These are phyloP conservation scores for Gobiocypris rarus DNA, from an alignment of 2,113 vertebrate species.

Conservation along the genomic window DNA sequence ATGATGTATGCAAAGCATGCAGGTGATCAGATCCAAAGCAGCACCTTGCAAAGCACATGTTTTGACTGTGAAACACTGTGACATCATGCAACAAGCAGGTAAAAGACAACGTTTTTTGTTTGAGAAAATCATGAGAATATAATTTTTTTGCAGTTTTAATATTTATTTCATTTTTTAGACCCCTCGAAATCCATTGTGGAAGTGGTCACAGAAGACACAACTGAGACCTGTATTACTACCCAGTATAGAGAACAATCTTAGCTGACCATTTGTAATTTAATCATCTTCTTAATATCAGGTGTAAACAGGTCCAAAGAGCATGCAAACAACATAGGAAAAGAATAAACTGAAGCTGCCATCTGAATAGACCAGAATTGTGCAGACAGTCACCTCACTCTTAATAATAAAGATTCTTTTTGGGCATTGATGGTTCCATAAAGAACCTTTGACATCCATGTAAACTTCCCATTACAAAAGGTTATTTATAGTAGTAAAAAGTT, in stretches of 20 bases:
- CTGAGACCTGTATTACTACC: neutral
- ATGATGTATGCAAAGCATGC: neutral
- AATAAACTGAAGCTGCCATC: neutral
- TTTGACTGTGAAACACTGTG: neutral
- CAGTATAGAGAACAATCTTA: neutral
- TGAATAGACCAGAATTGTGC: neutral
- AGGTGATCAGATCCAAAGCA: slow-evolving; percentile 10
- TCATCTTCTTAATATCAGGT: neutral
- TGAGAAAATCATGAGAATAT: too few relatives aligned
- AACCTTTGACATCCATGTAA: too few relatives aligned
- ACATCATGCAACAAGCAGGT: neutral
- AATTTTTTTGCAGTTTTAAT: neutral
- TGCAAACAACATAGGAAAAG: neutral
- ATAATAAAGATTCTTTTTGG: too few relatives aligned
- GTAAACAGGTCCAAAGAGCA: neutral
- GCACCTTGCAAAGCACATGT: neutral
- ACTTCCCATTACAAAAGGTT: too few relatives aligned
- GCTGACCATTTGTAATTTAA: too few relatives aligned
- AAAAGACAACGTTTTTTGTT: neutral
- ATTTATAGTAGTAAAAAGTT: too few relatives aligned
- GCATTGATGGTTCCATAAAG: too few relatives aligned
- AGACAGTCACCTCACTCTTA: neutral
- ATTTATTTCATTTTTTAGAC: neutral
- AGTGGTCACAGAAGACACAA: too few relatives aligned
- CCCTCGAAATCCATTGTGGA: neutral